phyloP scores from a whole-genome alignment of 1,140 invertebrate species.

The Tribolium madens region DNA sequence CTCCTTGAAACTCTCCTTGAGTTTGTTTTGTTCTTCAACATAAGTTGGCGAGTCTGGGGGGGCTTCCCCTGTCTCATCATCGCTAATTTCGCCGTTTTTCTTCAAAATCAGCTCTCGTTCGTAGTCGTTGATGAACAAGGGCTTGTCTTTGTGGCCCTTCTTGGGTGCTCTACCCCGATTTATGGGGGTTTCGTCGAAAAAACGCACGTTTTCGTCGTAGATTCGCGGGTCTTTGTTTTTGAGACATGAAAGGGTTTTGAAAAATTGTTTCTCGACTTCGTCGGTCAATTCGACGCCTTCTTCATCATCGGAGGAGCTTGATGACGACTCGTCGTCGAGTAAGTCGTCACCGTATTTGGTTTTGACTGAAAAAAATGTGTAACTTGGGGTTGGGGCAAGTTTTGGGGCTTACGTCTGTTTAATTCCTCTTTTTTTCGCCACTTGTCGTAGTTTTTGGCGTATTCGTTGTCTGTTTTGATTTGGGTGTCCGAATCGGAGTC shows the following conservation, averaged over 20 bases:
- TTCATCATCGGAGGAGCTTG: slow-evolving; percentile 70
- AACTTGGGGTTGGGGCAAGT: neutral
- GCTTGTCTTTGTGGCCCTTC: slow-evolving; percentile 69
- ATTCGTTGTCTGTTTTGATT: slow-evolving; percentile 81
- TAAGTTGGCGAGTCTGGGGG: slow-evolving; percentile 69
- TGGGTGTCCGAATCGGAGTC: slow-evolving; percentile 67
- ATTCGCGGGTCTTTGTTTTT: slow-evolving; percentile 92
- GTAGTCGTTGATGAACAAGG: slow-evolving; percentile 83
- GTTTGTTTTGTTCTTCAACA: slow-evolving; percentile 76
- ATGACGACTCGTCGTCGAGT: slow-evolving; percentile 63
- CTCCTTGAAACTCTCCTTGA: slow-evolving; percentile 77
- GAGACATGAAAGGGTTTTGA: slow-evolving; percentile 84
- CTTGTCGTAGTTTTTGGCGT: slow-evolving; percentile 84
- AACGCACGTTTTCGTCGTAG: slow-evolving; percentile 82
- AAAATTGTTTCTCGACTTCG: slow-evolving; percentile 86
- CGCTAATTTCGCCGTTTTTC: slow-evolving; percentile 73
- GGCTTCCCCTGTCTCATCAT: slow-evolving; percentile 64
- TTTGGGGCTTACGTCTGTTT: slow-evolving; percentile 79
- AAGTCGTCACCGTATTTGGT: slow-evolving; percentile 76
- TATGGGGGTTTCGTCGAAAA: slow-evolving; percentile 73
- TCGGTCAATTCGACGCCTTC: slow-evolving; percentile 72
- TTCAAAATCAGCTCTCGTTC: slow-evolving; percentile 83
- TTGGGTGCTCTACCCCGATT: slow-evolving; percentile 61
- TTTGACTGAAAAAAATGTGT: slow-evolving; percentile 72
- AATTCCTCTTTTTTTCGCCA: slow-evolving; percentile 88